A percentile compares a stretch with the other conserved stretches of the same genome.
Conservation (phyloP, 2,797 vertebrate genomes). For the Yasuhikotakia modesta region DNA sequence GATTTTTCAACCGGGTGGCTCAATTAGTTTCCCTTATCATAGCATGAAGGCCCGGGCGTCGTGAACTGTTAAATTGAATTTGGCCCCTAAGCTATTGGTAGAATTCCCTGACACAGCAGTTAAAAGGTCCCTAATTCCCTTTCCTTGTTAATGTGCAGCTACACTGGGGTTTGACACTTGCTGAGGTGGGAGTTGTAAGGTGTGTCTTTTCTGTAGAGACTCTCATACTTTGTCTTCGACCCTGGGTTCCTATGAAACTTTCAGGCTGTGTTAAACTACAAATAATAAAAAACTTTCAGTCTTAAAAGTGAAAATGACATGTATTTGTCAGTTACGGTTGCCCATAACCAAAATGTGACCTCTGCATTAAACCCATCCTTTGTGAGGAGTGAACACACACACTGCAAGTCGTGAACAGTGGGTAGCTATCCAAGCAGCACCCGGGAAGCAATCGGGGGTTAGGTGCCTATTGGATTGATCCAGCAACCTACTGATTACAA, state of each 20-base stretch:
- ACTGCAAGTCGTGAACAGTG: too few relatives aligned
- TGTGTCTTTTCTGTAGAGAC: background rate
- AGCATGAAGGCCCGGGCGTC: constrained; percentile 64
- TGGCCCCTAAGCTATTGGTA: constrained; percentile 68
- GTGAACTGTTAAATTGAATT: constrained; percentile 79
- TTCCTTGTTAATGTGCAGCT: constrained; percentile 37
- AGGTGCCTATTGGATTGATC: too few relatives aligned
- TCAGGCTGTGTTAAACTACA: constrained; percentile 3
- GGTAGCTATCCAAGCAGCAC: too few relatives aligned
- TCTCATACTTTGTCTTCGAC: background rate
- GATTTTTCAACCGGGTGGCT: constrained; percentile 61
- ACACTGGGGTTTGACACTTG: constrained; percentile 44
- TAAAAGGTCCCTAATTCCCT: constrained; percentile 59
- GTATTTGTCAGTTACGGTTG: too few relatives aligned
- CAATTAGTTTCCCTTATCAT: constrained; percentile 71
- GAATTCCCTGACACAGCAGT: constrained; percentile 68
- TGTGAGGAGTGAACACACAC: too few relatives aligned
- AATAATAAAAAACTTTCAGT: background rate
- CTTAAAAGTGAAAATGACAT: too few relatives aligned
- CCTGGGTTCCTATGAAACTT: constrained; percentile 14
- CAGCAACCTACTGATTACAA: too few relatives aligned
- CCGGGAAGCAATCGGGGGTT: too few relatives aligned
- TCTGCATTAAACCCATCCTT: too few relatives aligned
- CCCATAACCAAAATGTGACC: too few relatives aligned
- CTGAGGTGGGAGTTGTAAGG: constrained; percentile 12